Evolutionary conservation across 2,113 vertebrate species (phyloP).

Genomic region (Anhinga rufa): DNA sequence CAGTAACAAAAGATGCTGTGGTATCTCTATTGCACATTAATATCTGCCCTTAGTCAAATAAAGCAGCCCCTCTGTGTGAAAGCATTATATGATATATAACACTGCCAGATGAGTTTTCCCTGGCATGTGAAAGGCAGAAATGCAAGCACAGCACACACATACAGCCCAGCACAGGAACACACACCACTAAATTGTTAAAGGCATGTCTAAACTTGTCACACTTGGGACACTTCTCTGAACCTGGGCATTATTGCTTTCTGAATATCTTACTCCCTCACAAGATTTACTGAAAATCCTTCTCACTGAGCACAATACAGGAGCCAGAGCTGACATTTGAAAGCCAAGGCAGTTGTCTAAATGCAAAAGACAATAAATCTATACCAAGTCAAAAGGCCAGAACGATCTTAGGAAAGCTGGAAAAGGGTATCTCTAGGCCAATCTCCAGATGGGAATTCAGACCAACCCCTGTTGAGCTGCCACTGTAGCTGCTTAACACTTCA

Average conservation of each 20-base stretch:
- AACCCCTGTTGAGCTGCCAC: neutral
- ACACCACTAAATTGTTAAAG: neutral
- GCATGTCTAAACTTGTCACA: neutral
- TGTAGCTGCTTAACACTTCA: neutral
- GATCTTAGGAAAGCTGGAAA: neutral
- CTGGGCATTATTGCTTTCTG: neutral
- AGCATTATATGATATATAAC: neutral
- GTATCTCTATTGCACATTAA: neutral
- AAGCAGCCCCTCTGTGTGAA: neutral
- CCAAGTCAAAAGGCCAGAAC: neutral
- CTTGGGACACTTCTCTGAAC: neutral
- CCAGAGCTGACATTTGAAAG: constrained; percentile 6
- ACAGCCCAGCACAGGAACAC: neutral
- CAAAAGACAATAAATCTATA: neutral
- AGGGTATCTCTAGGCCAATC: neutral
- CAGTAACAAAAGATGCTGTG: neutral
- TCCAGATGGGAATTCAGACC: neutral
- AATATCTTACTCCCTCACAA: neutral
- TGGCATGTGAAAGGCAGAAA: neutral
- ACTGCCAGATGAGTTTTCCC: neutral
- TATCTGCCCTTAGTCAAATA: neutral
- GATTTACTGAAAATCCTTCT: neutral
- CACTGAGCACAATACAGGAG: neutral
- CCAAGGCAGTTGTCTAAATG: neutral
- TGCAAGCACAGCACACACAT: neutral